Percentiles rank a stretch among this genome's conserved stretches.
These are phyloP conservation scores for Operophtera brumata DNA, from an alignment of 2,888 invertebrate genomes.

Conservation along the genomic window DNA sequence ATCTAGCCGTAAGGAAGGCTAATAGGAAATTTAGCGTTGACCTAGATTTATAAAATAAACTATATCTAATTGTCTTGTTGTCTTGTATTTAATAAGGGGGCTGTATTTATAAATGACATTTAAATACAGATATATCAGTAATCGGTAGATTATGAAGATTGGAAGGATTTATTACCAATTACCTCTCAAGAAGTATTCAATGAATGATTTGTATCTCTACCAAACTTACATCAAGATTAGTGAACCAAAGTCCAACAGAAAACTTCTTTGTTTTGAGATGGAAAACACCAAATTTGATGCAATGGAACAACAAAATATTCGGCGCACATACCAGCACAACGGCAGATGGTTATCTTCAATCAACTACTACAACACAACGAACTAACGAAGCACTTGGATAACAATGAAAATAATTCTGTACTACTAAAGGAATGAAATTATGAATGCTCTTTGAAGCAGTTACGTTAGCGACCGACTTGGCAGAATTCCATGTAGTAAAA, in stretches of 20 bases:
- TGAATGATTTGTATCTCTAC: no score
- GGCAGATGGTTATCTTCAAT: conserved; percentile 12
- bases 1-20: no score
- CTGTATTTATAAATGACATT: no score
- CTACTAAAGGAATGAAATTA: conserved; percentile 33
- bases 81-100: no score
- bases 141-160: no score
- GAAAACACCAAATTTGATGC: neutral
- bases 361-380: conserved; percentile 6
- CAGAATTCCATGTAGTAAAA: conserved; percentile 62
- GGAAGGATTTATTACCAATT: no score
- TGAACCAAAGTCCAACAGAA: neutral
- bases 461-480: conserved; percentile 64
- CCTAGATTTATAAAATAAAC: no score
- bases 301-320: conserved; percentile 1
- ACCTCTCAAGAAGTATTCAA: no score
- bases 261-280: conserved; percentile 5
- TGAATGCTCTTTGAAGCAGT: conserved; percentile 27
- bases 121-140: no score
- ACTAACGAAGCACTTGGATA: conserved; percentile 8
- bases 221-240: conserved; percentile 3
- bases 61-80: no score
- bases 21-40: no score
- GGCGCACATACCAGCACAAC: conserved; percentile 12
- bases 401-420: conserved; percentile 25